These are phyloP conservation scores for Leuciscus waleckii DNA, from an alignment of 2,797 vertebrate genomes.

Conservation along the genomic window DNA sequence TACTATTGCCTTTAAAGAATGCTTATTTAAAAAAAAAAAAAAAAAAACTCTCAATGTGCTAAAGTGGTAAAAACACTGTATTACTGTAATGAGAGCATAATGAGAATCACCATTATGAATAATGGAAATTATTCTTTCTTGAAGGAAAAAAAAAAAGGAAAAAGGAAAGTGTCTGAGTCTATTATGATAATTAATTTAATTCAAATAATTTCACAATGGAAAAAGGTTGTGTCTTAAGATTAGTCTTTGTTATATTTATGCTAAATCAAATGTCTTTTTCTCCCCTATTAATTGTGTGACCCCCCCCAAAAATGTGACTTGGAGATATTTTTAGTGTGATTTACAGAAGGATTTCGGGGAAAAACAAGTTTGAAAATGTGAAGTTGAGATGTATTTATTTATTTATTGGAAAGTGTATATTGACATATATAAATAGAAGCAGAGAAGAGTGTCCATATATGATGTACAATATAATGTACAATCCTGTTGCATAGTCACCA, in stretches of 20 bases:
- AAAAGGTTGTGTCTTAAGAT: background rate
- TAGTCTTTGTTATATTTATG: background rate
- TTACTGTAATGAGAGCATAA: background rate
- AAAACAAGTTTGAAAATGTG: background rate
- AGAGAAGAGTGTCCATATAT: background rate
- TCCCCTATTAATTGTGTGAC: background rate
- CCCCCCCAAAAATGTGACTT: background rate
- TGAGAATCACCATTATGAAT: background rate
- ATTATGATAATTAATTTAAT: background rate
- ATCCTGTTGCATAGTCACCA: background rate
- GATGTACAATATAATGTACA: background rate
- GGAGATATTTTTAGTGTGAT: background rate
- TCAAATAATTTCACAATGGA: background rate
- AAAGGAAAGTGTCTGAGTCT: background rate
- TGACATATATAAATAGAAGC: background rate
- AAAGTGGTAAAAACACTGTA: background rate
- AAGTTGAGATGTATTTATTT: background rate
- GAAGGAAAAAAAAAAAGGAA: background rate
- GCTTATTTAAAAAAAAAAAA: background rate
- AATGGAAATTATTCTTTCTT: background rate
- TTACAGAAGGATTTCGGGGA: background rate
- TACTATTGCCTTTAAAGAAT: background rate
- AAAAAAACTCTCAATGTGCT: background rate
- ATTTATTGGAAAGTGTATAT: background rate
- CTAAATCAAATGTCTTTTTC: background rate